Conservation (phyloP, 1,140 invertebrate species). For the Drosophila auraria region DNA sequence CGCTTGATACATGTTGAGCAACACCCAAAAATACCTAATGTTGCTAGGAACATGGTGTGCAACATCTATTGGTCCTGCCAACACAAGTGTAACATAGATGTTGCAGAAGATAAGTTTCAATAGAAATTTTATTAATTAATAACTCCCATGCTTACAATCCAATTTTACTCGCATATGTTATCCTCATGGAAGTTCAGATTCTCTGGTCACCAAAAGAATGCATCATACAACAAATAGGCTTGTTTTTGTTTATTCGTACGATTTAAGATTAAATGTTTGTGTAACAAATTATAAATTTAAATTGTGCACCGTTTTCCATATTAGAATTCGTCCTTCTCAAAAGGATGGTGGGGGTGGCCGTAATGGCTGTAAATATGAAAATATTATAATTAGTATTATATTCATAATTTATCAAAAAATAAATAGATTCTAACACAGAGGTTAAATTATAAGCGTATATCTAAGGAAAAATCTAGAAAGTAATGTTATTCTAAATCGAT, state of each 20-base stretch:
- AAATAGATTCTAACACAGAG: neutral
- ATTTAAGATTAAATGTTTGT: conserved; percentile 29
- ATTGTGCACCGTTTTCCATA: neutral
- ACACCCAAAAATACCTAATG: too few relatives aligned
- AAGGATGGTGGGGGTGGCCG: conserved; percentile 34
- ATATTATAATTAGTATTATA: neutral
- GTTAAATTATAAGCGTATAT: neutral
- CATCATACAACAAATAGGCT: neutral
- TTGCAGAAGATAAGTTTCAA: too few relatives aligned
- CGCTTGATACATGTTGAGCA: too few relatives aligned
- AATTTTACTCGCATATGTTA: too few relatives aligned
- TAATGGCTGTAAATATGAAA: conserved; percentile 12
- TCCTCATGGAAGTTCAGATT: too few relatives aligned
- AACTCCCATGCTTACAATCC: too few relatives aligned
- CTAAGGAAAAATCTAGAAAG: neutral
- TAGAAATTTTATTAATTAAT: too few relatives aligned
- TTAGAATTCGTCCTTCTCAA: conserved; percentile 39
- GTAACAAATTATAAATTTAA: conserved; percentile 27
- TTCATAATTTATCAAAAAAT: neutral
- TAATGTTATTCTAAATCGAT: neutral
- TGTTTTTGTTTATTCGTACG: conserved; percentile 23
- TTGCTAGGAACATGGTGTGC: too few relatives aligned
- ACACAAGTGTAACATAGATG: too few relatives aligned
- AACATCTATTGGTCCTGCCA: too few relatives aligned
- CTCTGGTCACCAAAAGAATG: neutral